Evolutionary conservation across 2,888 invertebrate genomes (phyloP), one percentile per base, ranked within the genome.

Genomic region (Hedya salicella): DNA sequence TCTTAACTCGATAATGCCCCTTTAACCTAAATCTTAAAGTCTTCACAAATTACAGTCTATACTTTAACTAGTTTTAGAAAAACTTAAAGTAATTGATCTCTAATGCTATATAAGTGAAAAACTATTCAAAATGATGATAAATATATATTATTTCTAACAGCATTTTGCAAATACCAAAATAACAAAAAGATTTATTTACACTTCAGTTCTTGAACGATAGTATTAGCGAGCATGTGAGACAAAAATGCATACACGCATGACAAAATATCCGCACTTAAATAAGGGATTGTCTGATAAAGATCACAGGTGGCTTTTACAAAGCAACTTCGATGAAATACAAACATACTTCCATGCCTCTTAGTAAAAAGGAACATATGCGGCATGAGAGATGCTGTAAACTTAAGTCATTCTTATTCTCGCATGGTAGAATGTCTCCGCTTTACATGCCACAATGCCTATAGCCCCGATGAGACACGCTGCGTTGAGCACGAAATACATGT

Each of bases 301-400:
- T 36, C 46, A 32, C 42, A 46, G 42, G 36, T 46, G 49, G 21
- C 40, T 60, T 50, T 60, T 60, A 48, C 39, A 11, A 21, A 53
- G 46, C 36, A 13, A 13, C 46, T 25, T 32, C 60, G 49, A 39
- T 49, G 21, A 21, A n/a, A 30, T 25, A 65, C 52, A 65, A 65
- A n/a, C n/a, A n/a, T 60, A 30, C 36, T 36, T 36, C 6, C 36
- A 36, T 36, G 36, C 36, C 11, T 0, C 9, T 36, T 11, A 36
- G 36, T 36, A 36, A 36, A 32, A 36, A 36, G n/a, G 36, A 36
- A 9, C 36, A 2, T 36, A 36, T 36, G 13, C 1, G n/a, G 11
- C 8, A 36, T 2, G 11, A 2, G 2, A 9, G 9, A 36, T 11
- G 9, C 36, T 36, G 11, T 9, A 2, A 36, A 9, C 9, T 36